Base-by-base conservation (phyloP, 2,797 vertebrate genomes). In the Sparidentex hasta region DNA sequence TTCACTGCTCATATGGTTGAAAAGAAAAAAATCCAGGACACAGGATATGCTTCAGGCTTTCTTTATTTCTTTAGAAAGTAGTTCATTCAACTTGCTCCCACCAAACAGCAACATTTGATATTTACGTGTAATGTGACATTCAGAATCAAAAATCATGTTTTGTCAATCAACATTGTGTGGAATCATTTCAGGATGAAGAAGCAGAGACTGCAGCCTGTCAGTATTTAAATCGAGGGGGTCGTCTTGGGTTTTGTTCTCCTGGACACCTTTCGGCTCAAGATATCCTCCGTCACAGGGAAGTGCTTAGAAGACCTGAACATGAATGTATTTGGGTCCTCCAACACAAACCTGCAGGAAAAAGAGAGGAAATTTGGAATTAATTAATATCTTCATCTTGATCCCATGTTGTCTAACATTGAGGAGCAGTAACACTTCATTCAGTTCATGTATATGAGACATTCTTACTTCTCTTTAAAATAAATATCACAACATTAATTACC, bases 301-400 rank as follows among this genome's bases (percentile, higher is more conserved):
- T 0, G 2, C 13, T 17, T 27, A 2, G 1, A 1, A 51, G 43
- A 65, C 7, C 0, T 33, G 29, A 13, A 14, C 14, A 73, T 83
- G 72, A 14, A 76, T 6, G 16, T 76, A 76, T 4, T 51, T 13
- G 2, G 0, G 4, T 59, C 9, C 51, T 58, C 67, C 66, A 6
- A 41, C 47, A 46, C 59, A 2, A 51, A 76, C 61, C 81, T 83
- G 68, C 38, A 80, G 18, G 38, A 18, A 38, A 50, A 21, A 68
- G 46, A 62, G 48, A 67, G 1, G 17, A 2, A 16, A 46, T 3
- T 16, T 14, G 11, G 14, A 55, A 5, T 11, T 33, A 1, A 12
- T 3, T 16, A 46, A 6, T 43, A 44, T 21, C 4, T 9, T 43
- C 3, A 23, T 43, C 58, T 62, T 57, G 8, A 48, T 48, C 7